These are phyloP conservation scores for Sebastes cheni DNA, from an alignment of 2,797 vertebrate genomes.

Conservation along the genomic window DNA sequence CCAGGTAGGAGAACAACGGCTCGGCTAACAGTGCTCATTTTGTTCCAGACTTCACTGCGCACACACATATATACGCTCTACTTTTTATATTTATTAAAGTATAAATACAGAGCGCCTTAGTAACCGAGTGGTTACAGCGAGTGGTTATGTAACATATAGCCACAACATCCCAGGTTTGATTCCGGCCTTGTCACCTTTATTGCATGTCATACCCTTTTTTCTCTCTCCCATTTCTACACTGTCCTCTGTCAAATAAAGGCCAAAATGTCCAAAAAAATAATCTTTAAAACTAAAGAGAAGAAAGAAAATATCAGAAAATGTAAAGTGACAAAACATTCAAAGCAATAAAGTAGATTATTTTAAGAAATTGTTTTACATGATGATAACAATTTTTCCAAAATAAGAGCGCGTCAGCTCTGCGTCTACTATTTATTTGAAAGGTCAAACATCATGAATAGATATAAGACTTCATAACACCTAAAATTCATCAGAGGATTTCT, in stretches of 20 bases:
- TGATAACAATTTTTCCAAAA: background rate
- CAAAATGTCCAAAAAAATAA: accelerated
- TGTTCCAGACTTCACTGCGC: background rate
- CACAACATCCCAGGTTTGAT: background rate
- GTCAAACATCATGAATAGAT: background rate
- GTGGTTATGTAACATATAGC: too few species aligned
- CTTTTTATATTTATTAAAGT: background rate
- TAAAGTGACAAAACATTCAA: background rate
- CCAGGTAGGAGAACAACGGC: conserved; percentile 44
- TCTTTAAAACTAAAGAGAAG: background rate
- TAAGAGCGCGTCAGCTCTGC: background rate
- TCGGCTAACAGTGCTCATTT: conserved; percentile 10
- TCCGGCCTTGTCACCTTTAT: too few species aligned
- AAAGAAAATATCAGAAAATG: background rate
- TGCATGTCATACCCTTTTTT: background rate
- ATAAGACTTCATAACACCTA: background rate
- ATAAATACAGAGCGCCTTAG: background rate
- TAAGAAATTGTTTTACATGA: background rate
- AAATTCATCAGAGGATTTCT: background rate
- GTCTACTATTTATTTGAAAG: background rate
- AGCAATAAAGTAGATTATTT: background rate
- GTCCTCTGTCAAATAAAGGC: background rate
- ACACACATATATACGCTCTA: background rate
- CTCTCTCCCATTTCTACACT: background rate
- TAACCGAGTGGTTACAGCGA: background rate